phyloP scores from a whole-genome alignment of 2,888 invertebrate species.

The Epirrhoe alternata region DNA sequence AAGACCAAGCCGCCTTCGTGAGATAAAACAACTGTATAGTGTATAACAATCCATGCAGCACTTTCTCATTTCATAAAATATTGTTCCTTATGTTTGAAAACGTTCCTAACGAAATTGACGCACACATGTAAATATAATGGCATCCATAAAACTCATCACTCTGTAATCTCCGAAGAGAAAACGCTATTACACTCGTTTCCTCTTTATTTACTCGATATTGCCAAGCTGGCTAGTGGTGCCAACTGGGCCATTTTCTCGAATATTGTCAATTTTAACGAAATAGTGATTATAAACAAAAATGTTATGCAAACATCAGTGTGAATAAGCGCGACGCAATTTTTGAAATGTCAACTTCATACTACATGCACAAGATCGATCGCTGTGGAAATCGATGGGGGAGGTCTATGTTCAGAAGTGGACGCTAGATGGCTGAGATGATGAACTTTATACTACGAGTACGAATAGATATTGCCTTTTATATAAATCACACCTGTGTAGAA shows the following conservation, averaged over 20 bases:
- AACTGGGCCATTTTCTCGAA: not conserved
- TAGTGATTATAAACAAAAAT: no score
- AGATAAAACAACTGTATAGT: not conserved
- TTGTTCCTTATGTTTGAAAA: not conserved
- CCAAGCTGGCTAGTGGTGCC: slow-evolving; percentile 25
- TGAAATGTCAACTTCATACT: no score
- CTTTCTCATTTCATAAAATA: not conserved
- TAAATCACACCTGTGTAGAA: no score
- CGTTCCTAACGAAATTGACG: slow-evolving; percentile 9
- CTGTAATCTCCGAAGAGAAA: slow-evolving; percentile 34
- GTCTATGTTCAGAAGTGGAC: no score
- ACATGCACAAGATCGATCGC: no score
- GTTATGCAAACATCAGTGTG: no score
- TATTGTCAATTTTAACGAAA: not conserved
- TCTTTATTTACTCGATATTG: slow-evolving; percentile 38
- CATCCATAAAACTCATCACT: slow-evolving; percentile 37
- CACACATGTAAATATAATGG: slow-evolving; percentile 15
- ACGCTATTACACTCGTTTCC: slow-evolving; percentile 39
- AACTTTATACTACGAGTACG: no score
- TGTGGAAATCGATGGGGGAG: no score
- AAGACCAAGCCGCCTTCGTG: no score
- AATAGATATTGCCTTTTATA: no score
- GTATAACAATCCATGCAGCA: not conserved
- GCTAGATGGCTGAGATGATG: no score
- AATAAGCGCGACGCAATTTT: no score